phyloP scores from a whole-genome alignment of 2,888 invertebrate genomes.

The Eupeodes latifasciatus region DNA sequence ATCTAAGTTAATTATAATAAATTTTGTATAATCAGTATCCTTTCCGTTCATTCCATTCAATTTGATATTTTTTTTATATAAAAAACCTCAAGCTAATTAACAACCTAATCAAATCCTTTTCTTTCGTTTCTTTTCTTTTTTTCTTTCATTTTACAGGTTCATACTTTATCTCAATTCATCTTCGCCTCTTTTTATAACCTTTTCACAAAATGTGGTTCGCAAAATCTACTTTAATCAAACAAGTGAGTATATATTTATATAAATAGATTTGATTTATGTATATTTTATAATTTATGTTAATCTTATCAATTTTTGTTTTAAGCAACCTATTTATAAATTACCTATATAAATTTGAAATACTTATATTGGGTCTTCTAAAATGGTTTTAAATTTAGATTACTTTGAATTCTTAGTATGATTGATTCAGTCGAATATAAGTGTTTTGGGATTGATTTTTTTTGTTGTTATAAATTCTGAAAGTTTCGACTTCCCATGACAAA shows the following conservation, averaged over 20 bases:
- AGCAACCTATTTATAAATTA: too few relatives aligned
- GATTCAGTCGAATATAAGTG: too few relatives aligned
- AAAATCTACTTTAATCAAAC: constrained; percentile 84
- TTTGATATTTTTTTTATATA: constrained; percentile 15
- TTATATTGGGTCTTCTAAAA: too few relatives aligned
- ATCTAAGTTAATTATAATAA: constrained; percentile 25
- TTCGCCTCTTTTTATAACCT: constrained; percentile 82
- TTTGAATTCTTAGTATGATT: too few relatives aligned
- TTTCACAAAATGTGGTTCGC: constrained; percentile 82
- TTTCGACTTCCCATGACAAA: too few relatives aligned
- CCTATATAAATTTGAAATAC: too few relatives aligned
- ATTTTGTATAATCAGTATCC: constrained; percentile 11
- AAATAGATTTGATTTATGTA: background rate
- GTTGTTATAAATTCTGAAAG: too few relatives aligned
- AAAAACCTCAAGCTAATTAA: constrained; percentile 36
- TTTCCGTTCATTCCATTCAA: constrained; percentile 26
- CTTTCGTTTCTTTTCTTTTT: background rate
- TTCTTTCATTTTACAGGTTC: constrained; percentile 80
- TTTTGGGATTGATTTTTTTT: too few relatives aligned
- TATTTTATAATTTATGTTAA: too few relatives aligned
- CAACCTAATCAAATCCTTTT: constrained; percentile 31
- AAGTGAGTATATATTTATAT: constrained; percentile 78
- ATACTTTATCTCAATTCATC: constrained; percentile 82
- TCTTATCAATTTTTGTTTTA: too few relatives aligned
- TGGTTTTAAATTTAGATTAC: too few relatives aligned